These are phyloP conservation scores for Alosa alosa DNA, from an alignment of 2,113 vertebrate species.

Conservation along the genomic window DNA sequence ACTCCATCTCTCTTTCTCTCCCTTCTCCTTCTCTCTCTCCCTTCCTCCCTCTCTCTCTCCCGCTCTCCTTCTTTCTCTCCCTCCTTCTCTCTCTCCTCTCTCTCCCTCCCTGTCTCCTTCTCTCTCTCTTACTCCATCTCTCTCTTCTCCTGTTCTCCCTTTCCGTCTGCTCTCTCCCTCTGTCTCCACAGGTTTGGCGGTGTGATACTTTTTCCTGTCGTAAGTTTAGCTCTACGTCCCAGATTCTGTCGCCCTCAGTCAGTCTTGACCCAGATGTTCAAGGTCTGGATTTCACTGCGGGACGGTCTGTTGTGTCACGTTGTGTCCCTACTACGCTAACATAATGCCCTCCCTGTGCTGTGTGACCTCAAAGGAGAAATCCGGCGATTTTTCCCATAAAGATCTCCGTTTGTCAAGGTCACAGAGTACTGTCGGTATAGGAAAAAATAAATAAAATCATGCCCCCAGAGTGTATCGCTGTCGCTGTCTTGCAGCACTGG, in stretches of 20 bases:
- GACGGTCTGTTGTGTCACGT: background rate
- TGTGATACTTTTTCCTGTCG: constrained; percentile 24
- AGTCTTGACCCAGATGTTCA: constrained; percentile 38
- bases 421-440: no score
- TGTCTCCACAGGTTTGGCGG: constrained; percentile 41
- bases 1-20: background rate
- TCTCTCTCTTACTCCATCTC: background rate
- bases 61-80: background rate
- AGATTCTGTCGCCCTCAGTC: constrained; percentile 36
- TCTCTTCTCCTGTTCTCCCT: constrained; percentile 49
- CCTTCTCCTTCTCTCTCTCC: background rate
- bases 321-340: background rate
- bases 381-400: no score
- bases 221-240: constrained; percentile 39
- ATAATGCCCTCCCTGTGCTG: no score
- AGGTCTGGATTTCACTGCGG: background rate
- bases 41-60: background rate
- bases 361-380: no score
- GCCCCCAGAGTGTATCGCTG: no score
- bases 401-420: no score
- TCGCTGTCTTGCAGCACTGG: no score
- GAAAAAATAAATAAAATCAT: no score
- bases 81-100: background rate
- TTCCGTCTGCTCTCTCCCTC: constrained; percentile 44
- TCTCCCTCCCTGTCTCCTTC: background rate